Evolutionary conservation across 2,888 invertebrate genomes (phyloP).

Genomic region (Palloptera scutellata): DNA sequence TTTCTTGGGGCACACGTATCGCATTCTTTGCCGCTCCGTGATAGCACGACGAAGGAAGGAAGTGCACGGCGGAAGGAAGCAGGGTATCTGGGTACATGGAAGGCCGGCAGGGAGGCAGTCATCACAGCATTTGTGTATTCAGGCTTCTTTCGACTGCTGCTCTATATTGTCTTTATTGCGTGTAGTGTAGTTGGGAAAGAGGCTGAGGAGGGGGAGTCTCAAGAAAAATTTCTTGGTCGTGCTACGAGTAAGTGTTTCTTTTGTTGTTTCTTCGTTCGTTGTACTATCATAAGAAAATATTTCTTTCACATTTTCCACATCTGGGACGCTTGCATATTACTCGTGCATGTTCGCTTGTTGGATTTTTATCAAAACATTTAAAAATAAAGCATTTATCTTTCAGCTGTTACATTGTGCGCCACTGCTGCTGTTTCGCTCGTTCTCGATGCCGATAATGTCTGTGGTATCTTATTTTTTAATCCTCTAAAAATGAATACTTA

Average conservation of each 20-base stretch:
- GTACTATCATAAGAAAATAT: slow-evolving; percentile 17
- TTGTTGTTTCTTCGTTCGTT: slow-evolving; percentile 3
- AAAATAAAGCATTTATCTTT: slow-evolving; percentile 19
- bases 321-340: slow-evolving; percentile 30
- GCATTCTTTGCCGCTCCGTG: slow-evolving; percentile 33
- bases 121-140: background rate
- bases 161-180: slow-evolving; percentile 29
- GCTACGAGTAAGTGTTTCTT: background rate
- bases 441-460: slow-evolving; percentile 33
- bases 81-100: background rate
- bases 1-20: slow-evolving; percentile 57
- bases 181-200: slow-evolving; percentile 9
- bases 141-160: slow-evolving; percentile 18
- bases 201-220: background rate
- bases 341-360: slow-evolving; percentile 2
- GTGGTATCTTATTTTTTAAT: slow-evolving; percentile 34
- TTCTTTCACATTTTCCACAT: slow-evolving; percentile 35
- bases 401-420: slow-evolving; percentile 37
- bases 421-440: slow-evolving; percentile 11
- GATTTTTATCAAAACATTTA: background rate
- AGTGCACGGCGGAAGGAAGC: background rate
- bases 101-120: background rate
- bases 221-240: background rate
- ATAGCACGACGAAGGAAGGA: background rate
- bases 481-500: slow-evolving; percentile 31